Evolutionary conservation across 2,113 vertebrate genomes (phyloP), one percentile per base, ranked within the genome.

Genomic region (Gulo gulo): DNA sequence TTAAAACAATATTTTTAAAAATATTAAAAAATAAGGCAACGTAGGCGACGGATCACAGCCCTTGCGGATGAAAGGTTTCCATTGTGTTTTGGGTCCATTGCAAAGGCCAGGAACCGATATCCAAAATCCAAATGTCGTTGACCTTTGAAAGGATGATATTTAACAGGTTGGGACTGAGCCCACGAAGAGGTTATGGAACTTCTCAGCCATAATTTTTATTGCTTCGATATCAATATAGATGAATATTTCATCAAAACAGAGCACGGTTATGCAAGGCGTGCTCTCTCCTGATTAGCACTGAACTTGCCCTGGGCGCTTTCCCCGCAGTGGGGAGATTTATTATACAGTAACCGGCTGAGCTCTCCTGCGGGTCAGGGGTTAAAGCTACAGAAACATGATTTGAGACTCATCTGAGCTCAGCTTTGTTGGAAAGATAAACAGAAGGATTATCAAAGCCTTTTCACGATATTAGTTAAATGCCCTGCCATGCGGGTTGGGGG

Each of bases 361-460:
- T 71, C 74, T 59, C 26, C 80, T 11, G 71, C 6, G 47, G 97
- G 97, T 96, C 97, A 98, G 93, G 74, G 97, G 98, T 97, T 97
- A 91, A 88, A 96, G 97, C 96, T 96, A 87, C 96, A 97, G 97
- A 96, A 98, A 97, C 61, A 80, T n/a, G 98, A 92, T 82, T 96
- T 94, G 96, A 83, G 98, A 83, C 87, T 97, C 97, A 83, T 94
- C 96, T 96, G 98, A 94, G 95, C 89, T 96, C 83, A 96, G 96
- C 94, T 94, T 84, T 97, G 89, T 84, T 31, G 18, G 96, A 88
- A 97, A 98, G 96, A 97, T 95, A 98, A 98, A 98, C 95, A 98
- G 76, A 82, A 69, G 88, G 83, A 88, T 96, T 83, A 96, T 83
- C 96, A 97, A 97, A 97, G 97, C 89, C 73, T 95, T 94, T 94